A percentile compares a stretch with the other conserved stretches of the same genome.
Conservation (phyloP, 2,113 vertebrate species). For the Amazona guildingii region DNA sequence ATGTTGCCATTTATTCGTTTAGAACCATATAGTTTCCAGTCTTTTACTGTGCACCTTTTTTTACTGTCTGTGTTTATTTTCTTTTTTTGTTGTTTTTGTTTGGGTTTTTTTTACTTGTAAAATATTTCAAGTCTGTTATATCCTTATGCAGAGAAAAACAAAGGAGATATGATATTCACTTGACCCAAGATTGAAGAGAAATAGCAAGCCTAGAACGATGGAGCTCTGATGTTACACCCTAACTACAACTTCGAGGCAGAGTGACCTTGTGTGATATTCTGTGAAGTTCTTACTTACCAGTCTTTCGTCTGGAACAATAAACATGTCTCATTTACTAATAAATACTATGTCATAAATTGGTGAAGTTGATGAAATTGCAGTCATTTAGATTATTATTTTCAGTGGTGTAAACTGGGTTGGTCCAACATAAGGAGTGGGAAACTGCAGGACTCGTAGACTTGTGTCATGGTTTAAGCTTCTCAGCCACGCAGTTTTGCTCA, state of each 20-base stretch:
- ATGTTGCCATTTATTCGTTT: not conserved
- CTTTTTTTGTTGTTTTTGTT: not conserved
- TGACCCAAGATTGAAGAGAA: not conserved
- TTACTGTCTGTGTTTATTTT: not conserved
- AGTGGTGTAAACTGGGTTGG: not conserved
- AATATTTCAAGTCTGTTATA: not conserved
- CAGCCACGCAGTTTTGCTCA: too few relatives aligned
- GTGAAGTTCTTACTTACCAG: not conserved
- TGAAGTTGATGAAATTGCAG: not conserved
- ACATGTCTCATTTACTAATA: not conserved
- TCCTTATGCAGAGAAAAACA: not conserved
- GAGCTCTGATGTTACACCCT: not conserved
- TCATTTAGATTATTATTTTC: not conserved
- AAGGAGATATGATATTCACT: slow-evolving; percentile 2
- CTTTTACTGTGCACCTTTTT: not conserved
- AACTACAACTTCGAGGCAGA: not conserved
- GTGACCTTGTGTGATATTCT: not conserved
- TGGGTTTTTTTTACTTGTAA: not conserved
- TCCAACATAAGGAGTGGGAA: not conserved
- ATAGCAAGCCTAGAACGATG: not conserved
- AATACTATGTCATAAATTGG: not conserved
- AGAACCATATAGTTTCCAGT: not conserved
- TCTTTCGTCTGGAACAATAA: not conserved
- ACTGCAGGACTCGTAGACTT: not conserved
- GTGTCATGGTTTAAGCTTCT: too few relatives aligned